These are phyloP conservation scores for Melanerpes formicivorus DNA, from an alignment of 2,113 vertebrate genomes.

Conservation along the genomic window DNA sequence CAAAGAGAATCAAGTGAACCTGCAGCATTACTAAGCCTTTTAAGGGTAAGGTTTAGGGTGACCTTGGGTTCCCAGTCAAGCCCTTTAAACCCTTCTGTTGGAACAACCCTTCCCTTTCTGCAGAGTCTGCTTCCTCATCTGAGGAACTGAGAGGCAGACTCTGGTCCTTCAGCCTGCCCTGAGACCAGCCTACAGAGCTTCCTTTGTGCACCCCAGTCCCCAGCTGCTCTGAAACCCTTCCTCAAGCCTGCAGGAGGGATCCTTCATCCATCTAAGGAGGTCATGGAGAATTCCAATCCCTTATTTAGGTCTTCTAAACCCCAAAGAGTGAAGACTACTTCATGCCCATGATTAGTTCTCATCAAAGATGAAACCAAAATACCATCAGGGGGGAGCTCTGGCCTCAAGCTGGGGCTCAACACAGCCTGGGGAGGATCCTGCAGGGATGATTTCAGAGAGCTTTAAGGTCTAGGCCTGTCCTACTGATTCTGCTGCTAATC, in stretches of 20 bases:
- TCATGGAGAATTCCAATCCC: background rate
- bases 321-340: background rate
- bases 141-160: background rate
- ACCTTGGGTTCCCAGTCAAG: background rate
- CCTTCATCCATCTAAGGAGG: background rate
- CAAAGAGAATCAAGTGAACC: background rate
- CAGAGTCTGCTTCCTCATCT: background rate
- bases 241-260: background rate
- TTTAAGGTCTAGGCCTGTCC: background rate
- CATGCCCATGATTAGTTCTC: background rate
- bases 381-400: background rate
- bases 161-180: background rate
- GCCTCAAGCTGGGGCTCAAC: background rate
- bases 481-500: background rate
- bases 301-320: background rate
- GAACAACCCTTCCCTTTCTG: background rate
- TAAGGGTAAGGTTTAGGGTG: background rate
- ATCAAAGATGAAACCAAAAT: background rate
- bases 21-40: background rate
- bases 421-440: slow-evolving; percentile 2
- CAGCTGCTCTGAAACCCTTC: background rate
- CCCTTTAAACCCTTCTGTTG: background rate
- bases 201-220: background rate
- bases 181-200: background rate
- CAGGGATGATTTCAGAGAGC: slow-evolving; percentile 9